Evolutionary conservation across 2,113 vertebrate genomes (phyloP).

Genomic region (Pygoscelis antarcticus): DNA sequence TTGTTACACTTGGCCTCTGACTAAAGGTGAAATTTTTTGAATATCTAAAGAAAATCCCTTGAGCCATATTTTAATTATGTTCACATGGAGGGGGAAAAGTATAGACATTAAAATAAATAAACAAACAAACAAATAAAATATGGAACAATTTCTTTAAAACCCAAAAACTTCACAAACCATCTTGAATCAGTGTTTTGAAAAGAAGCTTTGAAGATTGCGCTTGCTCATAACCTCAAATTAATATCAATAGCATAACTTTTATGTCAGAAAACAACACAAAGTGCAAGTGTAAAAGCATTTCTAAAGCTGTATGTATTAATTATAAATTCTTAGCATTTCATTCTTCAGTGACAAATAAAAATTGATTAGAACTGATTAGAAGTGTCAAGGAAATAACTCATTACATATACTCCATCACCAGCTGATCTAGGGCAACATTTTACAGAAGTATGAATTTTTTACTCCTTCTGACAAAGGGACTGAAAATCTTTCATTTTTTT

Average conservation of each 20-base stretch:
- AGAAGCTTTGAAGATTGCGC: neutral
- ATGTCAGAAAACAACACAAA: neutral
- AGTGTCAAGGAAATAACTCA: neutral
- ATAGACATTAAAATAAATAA: neutral
- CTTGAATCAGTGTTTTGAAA: neutral
- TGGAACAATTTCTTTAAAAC: neutral
- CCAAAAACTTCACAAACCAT: neutral
- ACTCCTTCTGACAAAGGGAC: neutral
- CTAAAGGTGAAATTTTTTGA: slow-evolving; percentile 1
- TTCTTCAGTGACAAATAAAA: neutral
- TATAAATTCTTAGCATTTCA: neutral
- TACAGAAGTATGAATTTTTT: neutral
- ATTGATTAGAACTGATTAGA: neutral
- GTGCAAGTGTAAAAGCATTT: neutral
- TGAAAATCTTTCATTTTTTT: neutral
- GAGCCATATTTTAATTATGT: neutral
- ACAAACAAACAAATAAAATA: neutral
- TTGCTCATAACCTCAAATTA: neutral
- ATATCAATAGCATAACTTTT: neutral
- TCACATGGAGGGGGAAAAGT: neutral
- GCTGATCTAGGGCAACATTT: neutral
- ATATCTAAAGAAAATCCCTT: slow-evolving; percentile 12
- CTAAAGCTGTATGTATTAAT: neutral
- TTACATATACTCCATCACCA: neutral
- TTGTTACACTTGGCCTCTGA: slow-evolving; percentile 27